Evolutionary conservation across 2,888 invertebrate genomes (phyloP).

Genomic region (Lymantria monacha): DNA sequence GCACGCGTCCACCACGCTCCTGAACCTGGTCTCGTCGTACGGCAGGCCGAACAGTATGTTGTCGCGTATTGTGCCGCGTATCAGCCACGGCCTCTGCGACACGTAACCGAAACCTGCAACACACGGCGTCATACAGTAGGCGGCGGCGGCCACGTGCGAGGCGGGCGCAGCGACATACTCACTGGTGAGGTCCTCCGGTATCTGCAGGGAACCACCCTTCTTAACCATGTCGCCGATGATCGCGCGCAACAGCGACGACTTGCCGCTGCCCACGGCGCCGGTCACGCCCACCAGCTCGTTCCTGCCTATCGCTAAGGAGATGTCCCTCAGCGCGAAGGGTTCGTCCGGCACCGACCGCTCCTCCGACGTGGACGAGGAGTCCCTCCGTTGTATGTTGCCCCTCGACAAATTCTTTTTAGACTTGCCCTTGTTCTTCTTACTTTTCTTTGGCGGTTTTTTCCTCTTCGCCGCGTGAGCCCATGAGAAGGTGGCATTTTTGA

Average conservation of each 20-base stretch:
- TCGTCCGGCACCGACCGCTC: constrained; percentile 33
- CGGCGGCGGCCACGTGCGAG: background rate
- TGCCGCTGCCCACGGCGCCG: constrained; percentile 95
- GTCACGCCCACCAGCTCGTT: constrained; percentile 93
- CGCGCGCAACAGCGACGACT: constrained; percentile 92
- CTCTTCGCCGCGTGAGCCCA: constrained; percentile 75
- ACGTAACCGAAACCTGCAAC: constrained; percentile 90
- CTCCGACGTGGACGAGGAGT: constrained; percentile 56
- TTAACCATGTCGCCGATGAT: constrained; percentile 92
- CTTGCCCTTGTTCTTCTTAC: constrained; percentile 75
- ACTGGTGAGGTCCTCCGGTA: constrained; percentile 86
- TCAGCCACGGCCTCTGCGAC: constrained; percentile 95
- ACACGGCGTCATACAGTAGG: background rate
- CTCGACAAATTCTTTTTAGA: constrained; percentile 64
- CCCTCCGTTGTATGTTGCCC: constrained; percentile 49
- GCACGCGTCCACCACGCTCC: constrained; percentile 91
- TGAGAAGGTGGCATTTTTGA: constrained; percentile 83
- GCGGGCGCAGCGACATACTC: constrained; percentile 26
- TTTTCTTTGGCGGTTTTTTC: constrained; percentile 47
- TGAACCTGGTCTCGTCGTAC: constrained; percentile 91
- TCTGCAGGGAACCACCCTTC: constrained; percentile 85
- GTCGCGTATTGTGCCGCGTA: constrained; percentile 93
- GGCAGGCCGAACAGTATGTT: constrained; percentile 96
- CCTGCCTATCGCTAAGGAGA: constrained; percentile 71
- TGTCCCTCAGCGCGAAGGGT: constrained; percentile 60